Conservation (phyloP, 64 coral and sea anemone species). For the Trachythela sp. region DNA sequence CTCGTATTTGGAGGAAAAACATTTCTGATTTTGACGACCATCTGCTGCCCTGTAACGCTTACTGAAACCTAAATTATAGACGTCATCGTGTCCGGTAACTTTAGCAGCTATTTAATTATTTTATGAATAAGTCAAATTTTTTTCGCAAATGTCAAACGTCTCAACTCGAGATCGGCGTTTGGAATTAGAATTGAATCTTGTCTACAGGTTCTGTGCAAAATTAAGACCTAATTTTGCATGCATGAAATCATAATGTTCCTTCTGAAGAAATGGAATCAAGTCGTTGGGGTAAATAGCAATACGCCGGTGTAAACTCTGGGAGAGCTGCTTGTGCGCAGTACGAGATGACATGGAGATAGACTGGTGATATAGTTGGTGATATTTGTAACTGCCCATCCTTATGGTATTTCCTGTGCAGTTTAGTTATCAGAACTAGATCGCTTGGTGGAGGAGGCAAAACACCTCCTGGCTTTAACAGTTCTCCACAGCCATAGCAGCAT, state of each 20-base stretch:
- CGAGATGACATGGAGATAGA: slow-evolving; percentile 12
- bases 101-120: too few species aligned
- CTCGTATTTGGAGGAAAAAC: too few species aligned
- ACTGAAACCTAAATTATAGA: too few species aligned
- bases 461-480: not conserved
- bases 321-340: not conserved
- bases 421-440: not conserved
- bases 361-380: not conserved
- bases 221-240: not conserved
- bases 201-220: too few species aligned
- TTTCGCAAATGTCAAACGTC: too few species aligned
- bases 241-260: not conserved
- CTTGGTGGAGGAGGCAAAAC: not conserved
- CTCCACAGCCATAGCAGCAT: not conserved
- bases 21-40: too few species aligned
- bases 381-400: slow-evolving; percentile 14
- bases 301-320: not conserved
- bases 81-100: too few species aligned
- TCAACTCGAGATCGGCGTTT: too few species aligned
- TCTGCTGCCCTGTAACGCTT: too few species aligned
- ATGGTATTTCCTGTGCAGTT: slow-evolving; percentile 3
- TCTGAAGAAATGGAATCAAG: slow-evolving; percentile 3
- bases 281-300: not conserved
- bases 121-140: too few species aligned
- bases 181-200: too few species aligned